Percentiles rank a stretch among this genome's conserved stretches.
Evolutionary conservation across 92 coral and sea anemone species (phyloP).

Genomic region (Porites divaricata): DNA sequence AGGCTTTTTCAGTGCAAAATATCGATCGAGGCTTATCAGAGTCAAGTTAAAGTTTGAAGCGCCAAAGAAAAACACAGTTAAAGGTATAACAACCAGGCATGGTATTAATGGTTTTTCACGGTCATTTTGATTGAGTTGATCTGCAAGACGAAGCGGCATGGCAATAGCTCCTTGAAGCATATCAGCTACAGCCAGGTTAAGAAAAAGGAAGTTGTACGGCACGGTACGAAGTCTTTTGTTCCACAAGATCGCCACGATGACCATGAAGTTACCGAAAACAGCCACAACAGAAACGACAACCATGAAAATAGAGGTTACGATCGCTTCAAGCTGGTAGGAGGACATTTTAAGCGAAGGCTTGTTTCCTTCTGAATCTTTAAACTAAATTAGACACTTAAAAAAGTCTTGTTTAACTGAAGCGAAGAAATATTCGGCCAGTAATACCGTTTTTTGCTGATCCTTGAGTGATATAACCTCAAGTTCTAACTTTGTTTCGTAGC

Average conservation of each 20-base stretch:
- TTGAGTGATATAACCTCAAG: too few species aligned
- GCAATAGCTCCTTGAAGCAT: constrained; percentile 89
- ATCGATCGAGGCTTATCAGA: constrained; percentile 87
- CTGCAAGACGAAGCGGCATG: constrained; percentile 88
- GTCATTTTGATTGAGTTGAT: constrained; percentile 76
- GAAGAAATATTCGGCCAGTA: too few species aligned
- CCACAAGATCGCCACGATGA: constrained; percentile 87
- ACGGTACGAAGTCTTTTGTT: constrained; percentile 82
- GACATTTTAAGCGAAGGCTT: neutral
- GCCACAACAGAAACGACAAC: constrained; percentile 65
- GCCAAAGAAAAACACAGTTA: constrained; percentile 88
- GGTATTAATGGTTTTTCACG: constrained; percentile 81
- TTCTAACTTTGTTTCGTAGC: too few species aligned
- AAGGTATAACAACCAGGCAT: constrained; percentile 83
- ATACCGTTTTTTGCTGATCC: too few species aligned
- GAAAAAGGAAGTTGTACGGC: constrained; percentile 75
- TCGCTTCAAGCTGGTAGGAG: constrained; percentile 39
- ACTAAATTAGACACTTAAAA: too few species aligned
- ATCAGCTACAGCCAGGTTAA: constrained; percentile 95
- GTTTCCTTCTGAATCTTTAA: neutral
- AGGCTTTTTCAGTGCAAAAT: constrained; percentile 81
- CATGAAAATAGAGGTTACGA: constrained; percentile 66
- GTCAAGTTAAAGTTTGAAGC: constrained; percentile 88
- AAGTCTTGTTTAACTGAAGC: too few species aligned
- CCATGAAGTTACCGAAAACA: constrained; percentile 70